A percentile compares a stretch with the other conserved stretches of the same genome.
phyloP scores from a whole-genome alignment of 2,797 vertebrate species.

The Phrynocephalus guinanensis region DNA sequence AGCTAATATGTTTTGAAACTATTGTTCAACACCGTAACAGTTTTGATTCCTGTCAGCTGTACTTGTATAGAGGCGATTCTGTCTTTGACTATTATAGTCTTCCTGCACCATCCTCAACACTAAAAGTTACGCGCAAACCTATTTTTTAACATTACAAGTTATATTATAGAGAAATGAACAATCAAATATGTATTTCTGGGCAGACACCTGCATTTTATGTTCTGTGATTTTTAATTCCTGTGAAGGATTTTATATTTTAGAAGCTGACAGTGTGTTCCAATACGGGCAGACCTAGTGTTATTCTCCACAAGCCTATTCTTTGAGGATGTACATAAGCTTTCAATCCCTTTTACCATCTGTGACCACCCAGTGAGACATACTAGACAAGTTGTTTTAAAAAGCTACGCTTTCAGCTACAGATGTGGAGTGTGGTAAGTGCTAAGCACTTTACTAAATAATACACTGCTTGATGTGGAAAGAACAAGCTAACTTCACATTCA shows the following conservation, averaged over 20 bases:
- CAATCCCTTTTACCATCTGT: not conserved
- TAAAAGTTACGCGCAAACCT: not conserved
- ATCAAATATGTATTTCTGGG: not conserved
- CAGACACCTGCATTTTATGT: conserved; percentile 16
- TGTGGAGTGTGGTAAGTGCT: conserved; percentile 38
- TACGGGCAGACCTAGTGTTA: conserved; percentile 3
- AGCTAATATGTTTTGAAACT: not conserved
- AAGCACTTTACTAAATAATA: conserved; percentile 45
- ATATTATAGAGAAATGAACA: conserved; percentile 16
- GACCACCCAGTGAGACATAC: conserved; percentile 33
- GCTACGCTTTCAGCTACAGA: conserved; percentile 29
- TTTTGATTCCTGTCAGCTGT: not conserved
- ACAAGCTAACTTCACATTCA: not conserved
- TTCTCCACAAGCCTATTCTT: conserved; percentile 15
- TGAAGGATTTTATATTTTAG: conserved; percentile 25
- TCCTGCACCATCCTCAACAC: not conserved
- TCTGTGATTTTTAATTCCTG: not conserved
- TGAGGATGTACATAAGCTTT: not conserved
- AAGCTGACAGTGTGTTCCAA: not conserved
- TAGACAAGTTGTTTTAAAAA: conserved; percentile 43
- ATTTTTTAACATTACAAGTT: not conserved
- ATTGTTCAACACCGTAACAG: not conserved
- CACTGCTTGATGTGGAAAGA: conserved; percentile 43
- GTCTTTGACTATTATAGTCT: not conserved
- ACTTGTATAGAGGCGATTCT: not conserved